Conservation (phyloP, 2,888 invertebrate species). For the Bhutanitis thaidina region DNA sequence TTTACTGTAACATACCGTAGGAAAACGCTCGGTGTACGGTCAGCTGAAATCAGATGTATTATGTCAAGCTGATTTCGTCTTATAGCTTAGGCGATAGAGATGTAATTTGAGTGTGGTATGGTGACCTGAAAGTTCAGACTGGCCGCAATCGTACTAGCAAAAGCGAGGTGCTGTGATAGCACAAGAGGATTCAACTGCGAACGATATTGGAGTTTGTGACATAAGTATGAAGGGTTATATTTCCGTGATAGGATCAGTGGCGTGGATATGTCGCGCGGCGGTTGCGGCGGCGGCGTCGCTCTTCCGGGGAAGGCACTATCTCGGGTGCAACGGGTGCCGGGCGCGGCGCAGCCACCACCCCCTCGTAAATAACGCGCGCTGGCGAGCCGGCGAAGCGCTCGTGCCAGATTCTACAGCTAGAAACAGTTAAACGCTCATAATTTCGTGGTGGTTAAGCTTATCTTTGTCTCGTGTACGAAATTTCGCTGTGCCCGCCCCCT, state of each 20-base stretch:
- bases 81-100: slow-evolving; percentile 58
- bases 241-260: slow-evolving; percentile 29
- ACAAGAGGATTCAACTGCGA: slow-evolving; percentile 27
- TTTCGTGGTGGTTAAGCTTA: slow-evolving; percentile 80
- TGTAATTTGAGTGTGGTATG: slow-evolving; percentile 51
- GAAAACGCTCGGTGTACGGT: slow-evolving; percentile 46
- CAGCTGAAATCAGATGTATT: slow-evolving; percentile 43
- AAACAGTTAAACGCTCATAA: slow-evolving; percentile 81
- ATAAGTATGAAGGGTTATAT: slow-evolving; percentile 36
- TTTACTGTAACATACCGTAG: slow-evolving; percentile 61
- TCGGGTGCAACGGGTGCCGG: slow-evolving; percentile 59
- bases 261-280: slow-evolving; percentile 35
- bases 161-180: slow-evolving; percentile 61
- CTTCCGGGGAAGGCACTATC: slow-evolving; percentile 77
- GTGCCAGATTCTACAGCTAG: slow-evolving; percentile 80
- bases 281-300: slow-evolving; percentile 54
- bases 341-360: slow-evolving; percentile 49
- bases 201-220: slow-evolving; percentile 29
- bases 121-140: slow-evolving; percentile 50
- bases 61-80: slow-evolving; percentile 42
- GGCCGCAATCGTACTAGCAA: slow-evolving; percentile 69
- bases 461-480: slow-evolving; percentile 79
- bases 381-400: slow-evolving; percentile 79
- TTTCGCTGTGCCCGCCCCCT: slow-evolving; percentile 66
- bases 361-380: slow-evolving; percentile 78